phyloP scores from a whole-genome alignment of 2,797 vertebrate species.

The Crocodylus rhombifer region DNA sequence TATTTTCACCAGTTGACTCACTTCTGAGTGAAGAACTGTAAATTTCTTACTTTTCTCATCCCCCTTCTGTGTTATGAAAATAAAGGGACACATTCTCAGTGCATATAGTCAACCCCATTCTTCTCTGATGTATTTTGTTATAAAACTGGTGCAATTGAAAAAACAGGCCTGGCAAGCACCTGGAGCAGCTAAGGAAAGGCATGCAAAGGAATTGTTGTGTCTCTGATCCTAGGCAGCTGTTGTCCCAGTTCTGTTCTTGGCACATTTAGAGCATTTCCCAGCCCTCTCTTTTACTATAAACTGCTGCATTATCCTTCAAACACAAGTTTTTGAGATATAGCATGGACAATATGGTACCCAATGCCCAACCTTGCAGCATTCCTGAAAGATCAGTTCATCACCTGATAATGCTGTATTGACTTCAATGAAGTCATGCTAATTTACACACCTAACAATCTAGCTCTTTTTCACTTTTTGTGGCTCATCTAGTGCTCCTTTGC shows the following conservation, averaged over 20 bases:
- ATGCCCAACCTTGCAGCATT: neutral
- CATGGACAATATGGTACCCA: neutral
- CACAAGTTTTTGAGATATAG: neutral
- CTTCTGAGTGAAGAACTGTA: neutral
- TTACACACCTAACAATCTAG: rapidly evolving
- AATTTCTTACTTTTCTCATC: neutral
- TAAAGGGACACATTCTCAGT: neutral
- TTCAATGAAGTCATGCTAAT: neutral
- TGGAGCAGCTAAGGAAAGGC: rapidly evolving
- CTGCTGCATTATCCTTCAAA: neutral
- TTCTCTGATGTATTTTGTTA: neutral
- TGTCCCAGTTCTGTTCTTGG: neutral
- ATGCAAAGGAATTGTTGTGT: neutral
- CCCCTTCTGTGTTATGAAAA: neutral
- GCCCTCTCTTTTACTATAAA: neutral
- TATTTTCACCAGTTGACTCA: neutral
- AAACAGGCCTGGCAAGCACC: neutral
- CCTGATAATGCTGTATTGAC: neutral
- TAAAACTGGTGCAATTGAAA: neutral
- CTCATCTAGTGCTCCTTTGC: too few relatives aligned
- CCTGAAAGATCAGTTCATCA: neutral
- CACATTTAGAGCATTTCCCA: rapidly evolving
- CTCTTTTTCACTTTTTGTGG: neutral
- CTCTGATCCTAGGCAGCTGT: neutral
- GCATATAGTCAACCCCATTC: neutral